A percentile compares a stretch with the other conserved stretches of the same genome.
These are phyloP conservation scores for Pionites leucogaster DNA, from an alignment of 2,113 vertebrate species.

Conservation along the genomic window DNA sequence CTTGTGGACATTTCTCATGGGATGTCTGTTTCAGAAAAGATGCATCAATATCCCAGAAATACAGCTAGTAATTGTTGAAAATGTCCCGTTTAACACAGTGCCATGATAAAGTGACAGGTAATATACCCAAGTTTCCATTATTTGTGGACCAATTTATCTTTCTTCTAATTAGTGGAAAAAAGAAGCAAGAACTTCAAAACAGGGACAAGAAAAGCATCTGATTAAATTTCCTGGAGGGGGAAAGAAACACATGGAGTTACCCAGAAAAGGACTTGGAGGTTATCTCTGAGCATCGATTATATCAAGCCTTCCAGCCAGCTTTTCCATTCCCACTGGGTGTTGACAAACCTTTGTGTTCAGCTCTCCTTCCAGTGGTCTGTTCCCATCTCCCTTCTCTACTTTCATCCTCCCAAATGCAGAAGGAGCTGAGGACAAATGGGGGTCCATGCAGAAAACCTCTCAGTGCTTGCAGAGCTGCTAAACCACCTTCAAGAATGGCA, in stretches of 20 bases:
- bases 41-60: background rate
- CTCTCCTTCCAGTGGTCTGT: background rate
- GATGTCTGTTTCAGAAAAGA: background rate
- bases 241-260: background rate
- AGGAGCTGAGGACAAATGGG: background rate
- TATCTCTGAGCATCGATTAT: background rate
- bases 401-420: background rate
- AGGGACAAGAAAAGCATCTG: background rate
- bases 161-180: background rate
- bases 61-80: background rate
- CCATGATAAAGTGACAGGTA: background rate
- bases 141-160: background rate
- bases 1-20: background rate
- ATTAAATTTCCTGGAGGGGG: background rate
- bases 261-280: background rate
- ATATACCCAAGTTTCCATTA: background rate
- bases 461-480: background rate
- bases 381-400: background rate
- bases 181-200: conserved; percentile 12
- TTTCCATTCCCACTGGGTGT: background rate
- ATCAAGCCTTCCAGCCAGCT: background rate
- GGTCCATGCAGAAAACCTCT: background rate
- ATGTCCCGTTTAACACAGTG: background rate
- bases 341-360: background rate
- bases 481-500: background rate